phyloP scores from a whole-genome alignment of 1,140 invertebrate genomes.

The Bilobella aurantiaca region DNA sequence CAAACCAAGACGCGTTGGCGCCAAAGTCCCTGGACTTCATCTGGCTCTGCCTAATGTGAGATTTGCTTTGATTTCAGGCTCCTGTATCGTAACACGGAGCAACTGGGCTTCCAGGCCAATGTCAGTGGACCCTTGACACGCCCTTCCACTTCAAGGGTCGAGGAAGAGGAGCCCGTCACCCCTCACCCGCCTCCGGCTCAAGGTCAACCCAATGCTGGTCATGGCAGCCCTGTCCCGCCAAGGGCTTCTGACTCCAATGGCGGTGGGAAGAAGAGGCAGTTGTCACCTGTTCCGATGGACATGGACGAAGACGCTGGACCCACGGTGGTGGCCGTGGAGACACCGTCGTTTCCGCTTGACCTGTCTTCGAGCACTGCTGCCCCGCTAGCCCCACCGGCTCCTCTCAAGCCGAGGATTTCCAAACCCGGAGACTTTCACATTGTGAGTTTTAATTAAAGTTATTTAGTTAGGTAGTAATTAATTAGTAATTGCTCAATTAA shows the following conservation, averaged over 20 bases:
- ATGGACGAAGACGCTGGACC: not conserved
- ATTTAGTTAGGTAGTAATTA: not conserved
- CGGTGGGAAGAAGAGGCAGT: not conserved
- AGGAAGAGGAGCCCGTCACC: not conserved
- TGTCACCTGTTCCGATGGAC: not conserved
- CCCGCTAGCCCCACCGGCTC: not conserved
- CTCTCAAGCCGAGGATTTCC: not conserved
- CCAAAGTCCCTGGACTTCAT: too few species aligned
- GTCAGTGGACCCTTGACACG: slow-evolving; percentile 44
- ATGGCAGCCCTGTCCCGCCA: not conserved
- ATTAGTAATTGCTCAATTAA: slow-evolving; percentile 33
- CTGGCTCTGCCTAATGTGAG: not conserved
- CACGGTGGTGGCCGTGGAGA: not conserved
- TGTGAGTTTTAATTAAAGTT: not conserved
- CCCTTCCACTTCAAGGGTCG: not conserved
- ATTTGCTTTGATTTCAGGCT: slow-evolving; percentile 21
- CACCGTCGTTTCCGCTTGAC: not conserved
- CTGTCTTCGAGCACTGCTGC: not conserved
- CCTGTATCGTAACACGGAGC: slow-evolving; percentile 47
- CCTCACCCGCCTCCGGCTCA: not conserved
- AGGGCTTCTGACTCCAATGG: not conserved
- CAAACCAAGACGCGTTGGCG: not conserved
- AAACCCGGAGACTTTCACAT: not conserved
- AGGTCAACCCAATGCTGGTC: not conserved
- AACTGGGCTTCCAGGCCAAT: slow-evolving; percentile 51